Base-by-base conservation (phyloP, 2,113 vertebrate species). In the Hypanus sabinus region DNA sequence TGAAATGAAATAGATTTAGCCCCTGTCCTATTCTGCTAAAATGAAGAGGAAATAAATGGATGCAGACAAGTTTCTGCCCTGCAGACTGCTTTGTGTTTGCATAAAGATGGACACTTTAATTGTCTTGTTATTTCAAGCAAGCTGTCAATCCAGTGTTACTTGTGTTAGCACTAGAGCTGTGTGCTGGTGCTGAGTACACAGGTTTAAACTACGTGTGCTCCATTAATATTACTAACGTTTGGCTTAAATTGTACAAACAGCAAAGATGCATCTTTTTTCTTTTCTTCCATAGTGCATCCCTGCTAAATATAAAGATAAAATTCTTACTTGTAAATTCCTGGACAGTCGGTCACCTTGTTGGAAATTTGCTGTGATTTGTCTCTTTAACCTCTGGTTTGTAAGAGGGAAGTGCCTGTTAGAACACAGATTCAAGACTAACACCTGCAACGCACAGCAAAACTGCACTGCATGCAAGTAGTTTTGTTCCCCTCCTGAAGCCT, bases 401-500 rank as follows among this genome's bases (percentile, higher is more conserved):
- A 73, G 90, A 92, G 68, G 90, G 90, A 70, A 93, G 70, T 70
- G 55, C 65, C 9, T 46, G 68, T 93, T 93, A 38, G 68, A 73
- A 30, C 91, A 30, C 91, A 73, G 68, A 93, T 30, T 73, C 68
- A 24, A 80, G 46, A 94, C 97, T 98, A 98, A 98, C 97, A 95
- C 94, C 91, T 96, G 38, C 96, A 97, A 97, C 96, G 55, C 36
- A 81, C 94, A 95, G 94, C 94, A 46, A 96, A 95, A 94, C 94
- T 96, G 96, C 95, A 95, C 46, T 96, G 98, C 97, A 95, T 96
- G 96, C 96, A 94, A 95, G 95, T 85, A 79, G 93, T 88, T 75
- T 81, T 93, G 83, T 60, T 9, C 75, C 88, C 76, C 95, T 95
- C 95, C 81, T 93, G 94, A 95, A 90, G 94, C 68, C 94, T 94